phyloP scores from a whole-genome alignment of 2,888 invertebrate genomes.

The Brachyptera risi region DNA sequence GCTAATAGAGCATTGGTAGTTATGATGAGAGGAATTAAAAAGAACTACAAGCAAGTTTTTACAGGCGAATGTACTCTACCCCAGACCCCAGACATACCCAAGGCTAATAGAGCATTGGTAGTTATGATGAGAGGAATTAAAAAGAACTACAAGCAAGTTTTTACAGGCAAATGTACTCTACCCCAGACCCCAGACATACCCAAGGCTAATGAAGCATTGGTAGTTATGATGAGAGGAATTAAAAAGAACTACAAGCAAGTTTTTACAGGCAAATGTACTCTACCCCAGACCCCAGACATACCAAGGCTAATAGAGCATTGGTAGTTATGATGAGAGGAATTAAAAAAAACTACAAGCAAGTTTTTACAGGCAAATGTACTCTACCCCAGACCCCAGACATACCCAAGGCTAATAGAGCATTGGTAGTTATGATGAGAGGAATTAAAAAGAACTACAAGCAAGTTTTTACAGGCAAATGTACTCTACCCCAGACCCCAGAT shows the following conservation, averaged over 20 bases:
- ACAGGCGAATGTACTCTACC: too few species aligned
- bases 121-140: constrained; percentile 20
- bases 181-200: too few species aligned
- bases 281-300: too few species aligned
- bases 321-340: constrained; percentile 17
- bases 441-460: constrained; percentile 18
- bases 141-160: constrained; percentile 14
- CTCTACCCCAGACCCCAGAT: too few species aligned
- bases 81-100: too few species aligned
- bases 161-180: too few species aligned
- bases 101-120: background rate
- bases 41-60: constrained; percentile 15
- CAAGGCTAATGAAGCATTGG: background rate
- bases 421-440: constrained; percentile 13
- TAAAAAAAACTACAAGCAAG: constrained; percentile 17
- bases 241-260: constrained; percentile 18
- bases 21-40: constrained; percentile 19
- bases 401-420: background rate
- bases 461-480: too few species aligned
- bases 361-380: too few species aligned
- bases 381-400: too few species aligned
- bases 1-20: background rate
- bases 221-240: constrained; percentile 16
- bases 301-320: background rate
- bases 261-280: too few species aligned